Conservation (phyloP, 2,797 vertebrate species). For the Chloroceryle amazona region DNA sequence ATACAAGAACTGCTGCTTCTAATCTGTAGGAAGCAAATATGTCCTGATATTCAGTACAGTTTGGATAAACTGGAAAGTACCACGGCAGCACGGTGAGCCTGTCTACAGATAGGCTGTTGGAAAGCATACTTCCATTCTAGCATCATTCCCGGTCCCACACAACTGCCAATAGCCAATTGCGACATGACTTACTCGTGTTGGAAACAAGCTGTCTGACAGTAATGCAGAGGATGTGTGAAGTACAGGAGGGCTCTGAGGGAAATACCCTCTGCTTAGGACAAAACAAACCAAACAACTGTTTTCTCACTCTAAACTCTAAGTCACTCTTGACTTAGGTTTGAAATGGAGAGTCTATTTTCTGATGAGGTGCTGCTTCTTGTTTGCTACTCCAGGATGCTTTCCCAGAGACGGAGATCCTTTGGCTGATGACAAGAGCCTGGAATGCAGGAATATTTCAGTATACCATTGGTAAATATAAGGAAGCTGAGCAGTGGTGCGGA, state of each 20-base stretch:
- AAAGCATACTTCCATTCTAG: neutral
- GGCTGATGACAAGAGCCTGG: constrained; percentile 93
- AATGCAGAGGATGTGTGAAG: neutral
- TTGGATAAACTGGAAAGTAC: neutral
- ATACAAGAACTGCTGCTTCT: neutral
- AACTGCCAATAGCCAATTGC: neutral
- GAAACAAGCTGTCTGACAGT: neutral
- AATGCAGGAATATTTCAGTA: constrained; percentile 91
- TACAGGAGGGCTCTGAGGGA: neutral
- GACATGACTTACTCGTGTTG: neutral
- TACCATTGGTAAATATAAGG: constrained; percentile 82
- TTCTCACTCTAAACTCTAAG: neutral
- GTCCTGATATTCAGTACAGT: neutral
- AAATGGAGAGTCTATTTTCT: neutral
- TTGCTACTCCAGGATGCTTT: constrained; percentile 79
- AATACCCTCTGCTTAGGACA: neutral
- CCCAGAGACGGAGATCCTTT: constrained; percentile 91
- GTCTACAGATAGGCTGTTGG: neutral
- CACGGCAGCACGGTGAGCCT: neutral
- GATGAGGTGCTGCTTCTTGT: constrained; percentile 18
- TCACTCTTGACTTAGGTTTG: neutral
- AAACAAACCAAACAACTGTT: neutral
- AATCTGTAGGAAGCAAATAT: neutral
- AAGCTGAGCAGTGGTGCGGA: constrained; percentile 91
- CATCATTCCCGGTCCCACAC: neutral